Evolutionary conservation across 1,140 invertebrate species (phyloP).

Genomic region (Bombus soroeensis): DNA sequence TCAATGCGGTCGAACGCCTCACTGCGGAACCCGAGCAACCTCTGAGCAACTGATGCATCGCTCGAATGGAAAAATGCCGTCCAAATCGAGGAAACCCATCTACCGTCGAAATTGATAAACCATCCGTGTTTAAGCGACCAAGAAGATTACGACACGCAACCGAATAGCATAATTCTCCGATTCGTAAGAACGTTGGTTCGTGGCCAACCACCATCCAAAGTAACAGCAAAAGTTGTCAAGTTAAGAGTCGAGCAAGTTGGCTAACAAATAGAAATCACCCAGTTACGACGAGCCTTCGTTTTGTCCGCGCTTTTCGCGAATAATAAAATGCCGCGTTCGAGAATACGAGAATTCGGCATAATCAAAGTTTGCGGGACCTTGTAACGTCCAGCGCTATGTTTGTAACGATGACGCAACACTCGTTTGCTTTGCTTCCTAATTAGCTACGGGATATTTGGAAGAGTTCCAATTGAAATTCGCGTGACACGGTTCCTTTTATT

Average conservation of each 20-base stretch:
- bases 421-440: background rate
- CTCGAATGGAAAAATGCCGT: background rate
- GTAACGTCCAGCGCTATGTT: background rate
- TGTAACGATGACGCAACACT: background rate
- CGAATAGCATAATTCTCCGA: background rate
- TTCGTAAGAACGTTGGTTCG: background rate
- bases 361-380: background rate
- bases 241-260: background rate
- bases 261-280: background rate
- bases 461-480: background rate
- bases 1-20: background rate
- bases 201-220: background rate
- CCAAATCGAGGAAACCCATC: background rate
- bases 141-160: background rate
- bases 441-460: background rate
- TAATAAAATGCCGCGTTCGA: background rate
- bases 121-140: too few species aligned
- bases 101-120: conserved; percentile 17
- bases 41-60: background rate
- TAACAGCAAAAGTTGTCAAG: too few species aligned
- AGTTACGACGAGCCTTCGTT: background rate
- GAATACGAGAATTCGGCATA: background rate
- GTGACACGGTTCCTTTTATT: background rate
- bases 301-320: background rate
- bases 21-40: background rate